These are phyloP conservation scores for Eumacrocentrus americanus DNA, from an alignment of 2,888 invertebrate genomes.

Conservation along the genomic window DNA sequence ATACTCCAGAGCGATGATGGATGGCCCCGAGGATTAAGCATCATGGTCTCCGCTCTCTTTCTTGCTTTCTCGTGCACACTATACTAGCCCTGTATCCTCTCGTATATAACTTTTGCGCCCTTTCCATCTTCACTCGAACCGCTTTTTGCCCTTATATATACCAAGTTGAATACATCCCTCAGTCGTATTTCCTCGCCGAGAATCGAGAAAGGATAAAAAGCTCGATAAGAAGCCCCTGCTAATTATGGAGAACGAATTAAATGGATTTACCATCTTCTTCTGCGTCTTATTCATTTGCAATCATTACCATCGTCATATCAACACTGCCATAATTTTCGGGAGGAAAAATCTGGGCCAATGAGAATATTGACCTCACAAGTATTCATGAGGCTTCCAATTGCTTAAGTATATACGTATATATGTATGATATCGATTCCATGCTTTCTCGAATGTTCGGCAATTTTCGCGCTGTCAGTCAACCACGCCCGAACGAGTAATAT, in stretches of 20 bases:
- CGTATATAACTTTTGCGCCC: not conserved
- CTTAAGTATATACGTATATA: not conserved
- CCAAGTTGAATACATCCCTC: too few species aligned
- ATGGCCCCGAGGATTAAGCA: constrained; percentile 56
- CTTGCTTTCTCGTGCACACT: constrained; percentile 12
- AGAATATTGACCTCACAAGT: constrained; percentile 1
- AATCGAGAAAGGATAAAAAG: too few species aligned
- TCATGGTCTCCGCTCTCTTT: constrained; percentile 39
- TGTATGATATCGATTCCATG: constrained; percentile 9
- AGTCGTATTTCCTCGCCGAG: too few species aligned
- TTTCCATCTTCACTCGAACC: not conserved
- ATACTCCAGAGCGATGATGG: constrained; percentile 53
- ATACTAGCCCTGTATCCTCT: not conserved
- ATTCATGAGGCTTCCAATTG: not conserved
- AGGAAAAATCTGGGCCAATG: constrained; percentile 9
- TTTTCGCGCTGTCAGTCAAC: constrained; percentile 37
- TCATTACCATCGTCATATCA: not conserved
- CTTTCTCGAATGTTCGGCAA: constrained; percentile 31
- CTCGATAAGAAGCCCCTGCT: too few species aligned
- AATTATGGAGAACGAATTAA: too few species aligned
- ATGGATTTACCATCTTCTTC: not conserved
- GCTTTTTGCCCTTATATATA: constrained; percentile 21
- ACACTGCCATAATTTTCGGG: not conserved
- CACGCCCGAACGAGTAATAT: constrained; percentile 21
- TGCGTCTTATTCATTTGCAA: not conserved